Evolutionary conservation across 2,113 vertebrate species (phyloP), one percentile per base, ranked within the genome.

Genomic region (Cebus imitator): DNA sequence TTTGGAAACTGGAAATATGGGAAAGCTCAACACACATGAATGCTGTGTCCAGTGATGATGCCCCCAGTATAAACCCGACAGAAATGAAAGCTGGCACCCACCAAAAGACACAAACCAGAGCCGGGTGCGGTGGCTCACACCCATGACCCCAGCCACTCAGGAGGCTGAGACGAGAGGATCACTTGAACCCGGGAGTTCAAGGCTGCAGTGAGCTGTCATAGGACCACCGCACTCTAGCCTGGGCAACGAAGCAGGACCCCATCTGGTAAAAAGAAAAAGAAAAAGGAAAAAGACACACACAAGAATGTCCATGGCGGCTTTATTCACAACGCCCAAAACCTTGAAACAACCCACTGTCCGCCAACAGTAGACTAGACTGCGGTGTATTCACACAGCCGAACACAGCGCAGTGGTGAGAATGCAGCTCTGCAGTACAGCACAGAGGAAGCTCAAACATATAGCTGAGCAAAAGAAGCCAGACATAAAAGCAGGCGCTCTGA

Each of bases 311-410:
- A 4, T 1, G 40, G 35, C 21, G 10, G 25, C 58, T 82, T 48
- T 4, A 7, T 3, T 27, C 18, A 73, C 27, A 13, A 35, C 40
- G 20, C 7, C 50, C 48, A 70, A 35, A n/a, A 30, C 27, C 40
- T 27, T 18, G 37, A n/a, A 66, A 75, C 16, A 20, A 6, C 25
- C 43, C 17, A 2, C 27, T 4, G 17, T 40, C 45, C 45, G 7
- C 27, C 57, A 21, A 21, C n/a, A 43, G 89, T 18, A 70, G n/a
- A 13, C 23, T 14, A 11, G 23, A 2, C 6, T 8, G 10, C 5
- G 35, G 35, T 12, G 0, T 5, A 30, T 12, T 64, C 25, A 21
- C 61, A 1, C 68, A 5, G 7, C 2, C 3, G n/a, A 30, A 25
- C 25, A 30, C 35, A 20, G 10, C 25, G 5, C 3, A 7, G 40